phyloP scores from a whole-genome alignment of 2,797 vertebrate genomes.

The Tachyglossus aculeatus region DNA sequence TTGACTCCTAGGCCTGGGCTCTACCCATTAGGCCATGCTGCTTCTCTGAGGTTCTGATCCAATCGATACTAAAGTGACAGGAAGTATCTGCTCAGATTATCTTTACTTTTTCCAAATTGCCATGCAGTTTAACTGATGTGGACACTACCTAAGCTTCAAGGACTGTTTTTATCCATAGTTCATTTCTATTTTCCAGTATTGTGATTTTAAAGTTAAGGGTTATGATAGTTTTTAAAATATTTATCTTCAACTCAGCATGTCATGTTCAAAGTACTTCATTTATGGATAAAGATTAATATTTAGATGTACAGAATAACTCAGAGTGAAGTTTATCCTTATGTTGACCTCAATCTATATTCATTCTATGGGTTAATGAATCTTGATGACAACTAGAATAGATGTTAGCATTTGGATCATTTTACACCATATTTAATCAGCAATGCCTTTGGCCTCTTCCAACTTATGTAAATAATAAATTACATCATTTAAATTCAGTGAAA shows the following conservation, averaged over 20 bases:
- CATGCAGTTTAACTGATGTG: too few relatives aligned
- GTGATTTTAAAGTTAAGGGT: too few relatives aligned
- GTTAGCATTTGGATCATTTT: rapidly evolving
- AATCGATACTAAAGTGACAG: too few relatives aligned
- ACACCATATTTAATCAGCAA: rapidly evolving
- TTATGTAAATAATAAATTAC: neutral
- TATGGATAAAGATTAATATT: neutral
- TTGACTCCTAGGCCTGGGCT: neutral
- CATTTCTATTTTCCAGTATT: too few relatives aligned
- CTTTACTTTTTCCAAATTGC: too few relatives aligned
- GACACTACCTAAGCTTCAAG: too few relatives aligned
- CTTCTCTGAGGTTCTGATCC: too few relatives aligned
- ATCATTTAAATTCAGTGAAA: too few relatives aligned
- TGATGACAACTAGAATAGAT: rapidly evolving
- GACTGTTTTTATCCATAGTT: too few relatives aligned
- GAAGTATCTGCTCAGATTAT: too few relatives aligned
- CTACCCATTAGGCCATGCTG: neutral
- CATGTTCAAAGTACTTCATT: constrained; percentile 30
- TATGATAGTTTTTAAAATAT: too few relatives aligned
- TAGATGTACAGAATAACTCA: rapidly evolving
- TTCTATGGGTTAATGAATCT: rapidly evolving
- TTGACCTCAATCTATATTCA: rapidly evolving
- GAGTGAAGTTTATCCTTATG: neutral
- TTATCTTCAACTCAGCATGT: constrained; percentile 11
- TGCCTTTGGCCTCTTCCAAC: neutral